Base-by-base conservation (phyloP, 2,888 invertebrate genomes). In the Andrena bicolor region DNA sequence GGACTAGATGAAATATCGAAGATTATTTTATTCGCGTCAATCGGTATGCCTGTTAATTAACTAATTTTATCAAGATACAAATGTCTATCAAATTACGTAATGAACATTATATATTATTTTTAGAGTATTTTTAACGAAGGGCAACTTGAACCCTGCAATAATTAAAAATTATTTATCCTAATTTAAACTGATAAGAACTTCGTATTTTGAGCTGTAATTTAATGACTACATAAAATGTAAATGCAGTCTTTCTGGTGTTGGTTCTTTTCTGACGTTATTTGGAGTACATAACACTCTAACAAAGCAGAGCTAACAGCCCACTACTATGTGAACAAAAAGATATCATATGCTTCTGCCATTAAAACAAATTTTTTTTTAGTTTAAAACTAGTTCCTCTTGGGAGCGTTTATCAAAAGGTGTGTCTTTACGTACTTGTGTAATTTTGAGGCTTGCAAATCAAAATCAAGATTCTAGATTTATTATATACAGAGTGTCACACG, bases 231-330 rank as follows among this genome's bases (percentile, higher is more conserved):
- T 76, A 76, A 76, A 82, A 80, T 76, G 84, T 76, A 88, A 83
- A 87, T 81, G 81, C 88, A 90, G 85, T 89, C 90, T 92, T 90
- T 90, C 90, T 92, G 92, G 92, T 92, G 92, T 91, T 92, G 92
- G 92, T 92, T 92, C 89, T 92, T 89, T 91, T 91, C 89, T 88
- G 89, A 91, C 89, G 90, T 91, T 88, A 90, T 88, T 87, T 87
- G 86, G 88, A 90, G 85, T 90, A 91, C 89, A 88, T 91, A 92
- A 92, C 92, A 92, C 89, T 90, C 91, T 92, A 92, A 92, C 92
- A 90, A 80, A 91, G 86, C 88, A 91, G 89, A 90, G 89, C 91
- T 92, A 92, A 92, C 90, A 90, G 89, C 87, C 86, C 86, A 84
- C 86, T 88, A 87, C 83, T 88, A 83, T 77, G 41, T 16, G 41